These are phyloP conservation scores for Drosophila suboccidentalis DNA, from an alignment of 2,888 invertebrate genomes.

Conservation along the genomic window DNA sequence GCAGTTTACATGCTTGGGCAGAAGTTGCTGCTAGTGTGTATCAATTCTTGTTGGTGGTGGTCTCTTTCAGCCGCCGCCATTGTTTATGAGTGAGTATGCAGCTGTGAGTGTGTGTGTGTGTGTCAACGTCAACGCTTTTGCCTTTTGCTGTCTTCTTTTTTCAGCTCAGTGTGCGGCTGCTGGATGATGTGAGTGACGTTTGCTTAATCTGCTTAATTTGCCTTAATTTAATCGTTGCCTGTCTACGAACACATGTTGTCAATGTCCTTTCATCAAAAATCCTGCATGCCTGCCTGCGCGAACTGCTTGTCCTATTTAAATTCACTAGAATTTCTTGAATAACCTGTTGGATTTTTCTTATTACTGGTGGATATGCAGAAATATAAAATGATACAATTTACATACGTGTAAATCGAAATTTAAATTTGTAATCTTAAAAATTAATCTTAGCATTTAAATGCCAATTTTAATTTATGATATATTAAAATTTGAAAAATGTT, in stretches of 20 bases:
- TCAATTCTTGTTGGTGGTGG: conserved; percentile 67
- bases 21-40: conserved; percentile 47
- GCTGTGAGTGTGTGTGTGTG: conserved; percentile 23
- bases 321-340: conserved; percentile 28
- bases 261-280: conserved; percentile 42
- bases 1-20: conserved; percentile 34
- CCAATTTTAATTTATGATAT: too few relatives aligned
- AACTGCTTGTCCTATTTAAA: neutral
- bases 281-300: neutral
- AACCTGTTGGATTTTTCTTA: conserved; percentile 68
- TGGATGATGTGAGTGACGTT: conserved; percentile 60
- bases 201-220: conserved; percentile 76
- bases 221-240: conserved; percentile 69
- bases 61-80: conserved; percentile 55
- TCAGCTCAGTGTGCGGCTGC: conserved; percentile 49
- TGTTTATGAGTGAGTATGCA: conserved; percentile 39
- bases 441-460: too few relatives aligned
- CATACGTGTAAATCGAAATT: too few relatives aligned
- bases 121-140: conserved; percentile 66
- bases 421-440: too few relatives aligned
- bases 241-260: conserved; percentile 43
- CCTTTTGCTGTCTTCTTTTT: conserved; percentile 52
- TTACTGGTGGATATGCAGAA: too few relatives aligned
- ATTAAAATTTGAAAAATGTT: too few relatives aligned
- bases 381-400: too few relatives aligned